Evolutionary conservation across 2,888 invertebrate genomes (phyloP).

Genomic region (Dynastes tityus): DNA sequence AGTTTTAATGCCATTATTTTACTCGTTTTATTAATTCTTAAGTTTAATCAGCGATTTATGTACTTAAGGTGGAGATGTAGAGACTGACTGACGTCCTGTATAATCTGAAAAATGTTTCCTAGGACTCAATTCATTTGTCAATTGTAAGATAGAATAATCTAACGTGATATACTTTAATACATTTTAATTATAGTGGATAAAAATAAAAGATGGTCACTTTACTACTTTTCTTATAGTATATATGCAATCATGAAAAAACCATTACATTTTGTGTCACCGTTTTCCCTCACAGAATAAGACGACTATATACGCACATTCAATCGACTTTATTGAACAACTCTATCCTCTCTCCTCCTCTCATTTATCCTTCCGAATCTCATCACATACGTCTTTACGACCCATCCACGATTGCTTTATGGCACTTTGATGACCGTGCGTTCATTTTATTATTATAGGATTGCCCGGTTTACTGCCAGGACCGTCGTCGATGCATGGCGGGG

Average conservation of each 20-base stretch:
- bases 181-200: slow-evolving; percentile 28
- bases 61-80: no score
- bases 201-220: slow-evolving; percentile 10
- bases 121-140: not conserved
- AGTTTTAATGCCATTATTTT: no score
- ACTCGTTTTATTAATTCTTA: no score
- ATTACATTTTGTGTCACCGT: slow-evolving; percentile 46
- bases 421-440: slow-evolving; percentile 47
- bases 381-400: slow-evolving; percentile 47
- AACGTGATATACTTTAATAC: slow-evolving; percentile 24
- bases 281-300: slow-evolving; percentile 44
- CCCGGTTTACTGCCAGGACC: slow-evolving; percentile 89
- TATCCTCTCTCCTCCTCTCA: slow-evolving; percentile 46
- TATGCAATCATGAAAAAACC: slow-evolving; percentile 40
- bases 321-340: slow-evolving; percentile 47
- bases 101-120: no score
- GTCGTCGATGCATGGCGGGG: slow-evolving; percentile 83
- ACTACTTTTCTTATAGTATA: slow-evolving; percentile 28
- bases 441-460: slow-evolving; percentile 70
- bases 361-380: slow-evolving; percentile 47
- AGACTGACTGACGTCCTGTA: no score
- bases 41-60: no score
- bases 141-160: not conserved
- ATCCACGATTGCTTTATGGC: slow-evolving; percentile 46
- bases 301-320: slow-evolving; percentile 44